Base-by-base conservation (phyloP, 2,113 vertebrate species). In the Pyxicephalus adspersus region DNA sequence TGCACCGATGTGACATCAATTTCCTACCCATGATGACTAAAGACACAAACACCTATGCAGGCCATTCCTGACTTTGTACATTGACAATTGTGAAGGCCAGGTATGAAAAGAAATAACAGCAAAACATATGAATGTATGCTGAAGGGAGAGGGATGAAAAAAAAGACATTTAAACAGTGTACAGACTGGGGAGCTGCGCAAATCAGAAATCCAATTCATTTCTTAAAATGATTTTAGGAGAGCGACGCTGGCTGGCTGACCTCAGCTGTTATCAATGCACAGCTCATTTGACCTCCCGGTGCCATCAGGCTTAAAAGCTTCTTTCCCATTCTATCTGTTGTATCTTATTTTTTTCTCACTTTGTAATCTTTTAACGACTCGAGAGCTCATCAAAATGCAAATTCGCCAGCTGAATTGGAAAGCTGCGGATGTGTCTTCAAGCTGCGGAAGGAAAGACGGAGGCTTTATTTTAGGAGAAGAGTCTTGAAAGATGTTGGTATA, bases 381-480 rank as follows among this genome's bases (percentile, higher is more conserved):
- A 87, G 67, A 76, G 83, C 84, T 90, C 87, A 91, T 88, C 88
- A 84, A 89, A 89, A 89, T 90, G 64, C 81, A 50, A 87, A 63
- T 82, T 57, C 51, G 3, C 61, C 1, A 55, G 50, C 50, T 54
- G 70, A 18, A 38, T 66, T 25, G 61, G 29, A 45, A 50, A 75
- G 50, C 38, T 26, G 19, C 55, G 58, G 60, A 22, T 52, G 45
- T 52, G 50, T 73, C 45, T 61, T 18, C 6, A 16, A n/a, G 50
- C 28, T 28, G n/a, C 3, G 71, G 22, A 50, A 6, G 58, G 58
- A 28, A 28, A 38, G 15, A 58, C 20, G 15, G 38, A 45, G 51
- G 73, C 16, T 50, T 20, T 55, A 58, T 22, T 61, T 61, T 25
- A 15, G 57, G 22, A 26, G 52, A 29, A 52, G 13, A 20, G 20